A percentile compares a stretch with the other conserved stretches of the same genome.
These are phyloP conservation scores for Bucco capensis DNA, from an alignment of 2,113 vertebrate genomes.

Conservation along the genomic window DNA sequence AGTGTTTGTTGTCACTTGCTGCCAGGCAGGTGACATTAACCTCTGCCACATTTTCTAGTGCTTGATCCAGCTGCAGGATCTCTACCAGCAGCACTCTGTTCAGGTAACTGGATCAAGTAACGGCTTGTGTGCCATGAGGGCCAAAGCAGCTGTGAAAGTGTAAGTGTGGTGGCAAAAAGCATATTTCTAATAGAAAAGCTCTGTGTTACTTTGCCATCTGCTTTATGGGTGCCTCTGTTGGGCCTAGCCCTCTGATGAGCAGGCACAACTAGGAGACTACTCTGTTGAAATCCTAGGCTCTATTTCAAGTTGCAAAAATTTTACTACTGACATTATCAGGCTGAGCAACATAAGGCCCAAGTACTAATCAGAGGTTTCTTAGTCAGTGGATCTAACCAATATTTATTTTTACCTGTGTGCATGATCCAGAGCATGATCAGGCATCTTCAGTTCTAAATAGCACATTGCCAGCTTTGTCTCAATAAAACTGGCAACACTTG, in stretches of 20 bases:
- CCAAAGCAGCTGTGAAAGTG: neutral
- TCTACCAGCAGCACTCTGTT: too few relatives aligned
- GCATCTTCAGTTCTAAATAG: slow-evolving; percentile 70
- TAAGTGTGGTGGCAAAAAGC: neutral
- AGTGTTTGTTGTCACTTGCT: neutral
- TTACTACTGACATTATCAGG: neutral
- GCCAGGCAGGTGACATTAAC: neutral
- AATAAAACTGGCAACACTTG: slow-evolving; percentile 69
- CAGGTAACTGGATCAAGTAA: neutral
- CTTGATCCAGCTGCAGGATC: neutral
- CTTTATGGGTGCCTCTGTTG: slow-evolving; percentile 2
- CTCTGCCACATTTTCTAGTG: neutral
- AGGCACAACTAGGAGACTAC: neutral
- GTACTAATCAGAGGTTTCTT: slow-evolving; percentile 48
- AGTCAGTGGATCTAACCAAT: slow-evolving; percentile 18
- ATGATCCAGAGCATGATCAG: slow-evolving; percentile 71
- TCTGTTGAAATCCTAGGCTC: neutral
- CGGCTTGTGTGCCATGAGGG: neutral
- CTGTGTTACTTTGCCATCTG: neutral
- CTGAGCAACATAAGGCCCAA: slow-evolving; percentile 37
- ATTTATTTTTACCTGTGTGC: slow-evolving; percentile 73
- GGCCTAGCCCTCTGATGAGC: neutral
- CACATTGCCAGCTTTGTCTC: slow-evolving; percentile 74
- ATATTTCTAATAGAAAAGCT: neutral
- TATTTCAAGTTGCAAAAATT: neutral